phyloP scores from a whole-genome alignment of 2,113 vertebrate species.

The Corythornis madagascariensis region DNA sequence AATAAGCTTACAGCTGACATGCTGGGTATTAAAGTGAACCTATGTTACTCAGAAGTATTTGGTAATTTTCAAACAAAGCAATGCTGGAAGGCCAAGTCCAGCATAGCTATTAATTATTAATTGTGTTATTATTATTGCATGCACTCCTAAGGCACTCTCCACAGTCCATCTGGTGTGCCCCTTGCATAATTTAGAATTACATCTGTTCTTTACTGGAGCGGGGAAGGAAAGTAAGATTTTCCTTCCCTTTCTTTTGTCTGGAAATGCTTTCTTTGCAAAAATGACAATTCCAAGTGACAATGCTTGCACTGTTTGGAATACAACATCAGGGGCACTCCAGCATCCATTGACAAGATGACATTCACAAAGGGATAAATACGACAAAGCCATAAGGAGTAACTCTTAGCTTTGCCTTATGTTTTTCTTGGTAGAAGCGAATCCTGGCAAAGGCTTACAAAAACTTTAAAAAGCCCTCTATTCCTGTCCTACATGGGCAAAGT shows the following conservation, averaged over 20 bases:
- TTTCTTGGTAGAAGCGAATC: neutral
- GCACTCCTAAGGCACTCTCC: conserved; percentile 1
- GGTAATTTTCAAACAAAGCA: neutral
- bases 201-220: neutral
- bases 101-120: conserved; percentile 20
- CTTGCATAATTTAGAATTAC: conserved; percentile 43
- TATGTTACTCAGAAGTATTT: neutral
- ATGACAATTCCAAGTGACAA: neutral
- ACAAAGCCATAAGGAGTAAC: neutral
- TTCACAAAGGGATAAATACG: neutral
- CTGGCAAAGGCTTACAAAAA: neutral
- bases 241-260: neutral
- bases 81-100: neutral
- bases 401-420: neutral
- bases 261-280: neutral
- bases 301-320: accelerated
- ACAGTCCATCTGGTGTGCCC: neutral
- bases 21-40: neutral
- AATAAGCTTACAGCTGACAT: neutral
- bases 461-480: neutral
- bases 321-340: neutral
- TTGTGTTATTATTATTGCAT: conserved; percentile 40
- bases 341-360: neutral
- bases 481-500: neutral
- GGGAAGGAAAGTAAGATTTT: neutral